Conservation (phyloP, 1,140 invertebrate genomes). For the Archivesica marissinica region DNA sequence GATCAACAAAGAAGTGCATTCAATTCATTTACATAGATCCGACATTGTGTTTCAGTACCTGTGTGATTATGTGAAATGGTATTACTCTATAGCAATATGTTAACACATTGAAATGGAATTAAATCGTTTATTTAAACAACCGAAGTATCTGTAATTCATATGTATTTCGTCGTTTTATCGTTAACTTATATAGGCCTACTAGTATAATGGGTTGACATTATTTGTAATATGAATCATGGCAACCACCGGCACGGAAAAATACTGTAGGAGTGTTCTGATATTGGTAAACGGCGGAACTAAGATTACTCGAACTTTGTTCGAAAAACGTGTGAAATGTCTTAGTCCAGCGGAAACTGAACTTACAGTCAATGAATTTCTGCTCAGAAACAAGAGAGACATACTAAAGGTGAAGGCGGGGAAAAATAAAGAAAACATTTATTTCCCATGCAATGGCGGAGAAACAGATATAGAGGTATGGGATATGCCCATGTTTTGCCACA, state of each 20-base stretch:
- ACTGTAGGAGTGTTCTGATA: not conserved
- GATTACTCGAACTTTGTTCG: not conserved
- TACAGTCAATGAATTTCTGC: not conserved
- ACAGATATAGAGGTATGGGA: not conserved
- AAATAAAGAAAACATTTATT: not conserved
- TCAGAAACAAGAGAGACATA: not conserved
- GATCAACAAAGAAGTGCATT: too few species aligned
- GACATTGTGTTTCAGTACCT: too few species aligned
- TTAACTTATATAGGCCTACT: too few species aligned
- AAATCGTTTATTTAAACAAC: too few species aligned
- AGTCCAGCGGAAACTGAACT: not conserved
- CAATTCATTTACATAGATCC: too few species aligned
- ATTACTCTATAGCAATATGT: too few species aligned
- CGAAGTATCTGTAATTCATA: too few species aligned
- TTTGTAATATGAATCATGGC: not conserved
- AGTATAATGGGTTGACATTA: too few species aligned
- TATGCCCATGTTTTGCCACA: not conserved
- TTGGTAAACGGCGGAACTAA: not conserved
- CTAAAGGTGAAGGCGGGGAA: not conserved
- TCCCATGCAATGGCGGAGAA: not conserved
- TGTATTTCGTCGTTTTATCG: too few species aligned
- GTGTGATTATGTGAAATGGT: too few species aligned
- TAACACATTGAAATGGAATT: too few species aligned
- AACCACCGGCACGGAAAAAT: not conserved
- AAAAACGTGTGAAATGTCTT: not conserved